These are phyloP conservation scores for Malurus alboscapulatus DNA, from an alignment of 2,113 vertebrate genomes.

Conservation along the genomic window DNA sequence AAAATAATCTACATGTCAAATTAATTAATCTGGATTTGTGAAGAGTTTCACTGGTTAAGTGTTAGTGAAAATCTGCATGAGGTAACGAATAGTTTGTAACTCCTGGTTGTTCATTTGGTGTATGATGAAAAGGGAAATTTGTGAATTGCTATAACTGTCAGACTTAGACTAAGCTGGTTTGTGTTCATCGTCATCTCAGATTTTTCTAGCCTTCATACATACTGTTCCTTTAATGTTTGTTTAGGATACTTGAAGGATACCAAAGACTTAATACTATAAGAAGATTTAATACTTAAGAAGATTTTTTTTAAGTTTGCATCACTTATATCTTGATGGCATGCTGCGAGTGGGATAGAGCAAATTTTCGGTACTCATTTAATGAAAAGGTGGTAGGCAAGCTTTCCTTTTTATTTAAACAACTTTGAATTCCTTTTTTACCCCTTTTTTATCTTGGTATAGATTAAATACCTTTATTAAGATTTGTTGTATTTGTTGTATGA, in stretches of 20 bases:
- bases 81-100: not conserved
- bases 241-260: not conserved
- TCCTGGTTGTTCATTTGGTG: not conserved
- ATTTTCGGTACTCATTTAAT: not conserved
- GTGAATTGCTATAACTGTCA: not conserved
- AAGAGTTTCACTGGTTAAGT: not conserved
- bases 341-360: not conserved
- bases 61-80: not conserved
- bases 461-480: not conserved
- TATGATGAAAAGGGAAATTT: not conserved
- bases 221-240: not conserved
- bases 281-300: not conserved
- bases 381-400: not conserved
- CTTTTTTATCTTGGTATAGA: not conserved
- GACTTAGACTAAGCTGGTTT: not conserved
- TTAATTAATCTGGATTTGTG: not conserved
- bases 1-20: not conserved
- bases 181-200: not conserved
- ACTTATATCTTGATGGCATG: not conserved
- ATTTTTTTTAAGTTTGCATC: not conserved
- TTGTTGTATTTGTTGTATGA: not conserved
- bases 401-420: not conserved
- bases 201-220: not conserved
- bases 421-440: not conserved
- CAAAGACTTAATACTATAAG: conserved; percentile 4